Conservation (phyloP, 1,140 invertebrate species). For the Drosophila arawakana region DNA sequence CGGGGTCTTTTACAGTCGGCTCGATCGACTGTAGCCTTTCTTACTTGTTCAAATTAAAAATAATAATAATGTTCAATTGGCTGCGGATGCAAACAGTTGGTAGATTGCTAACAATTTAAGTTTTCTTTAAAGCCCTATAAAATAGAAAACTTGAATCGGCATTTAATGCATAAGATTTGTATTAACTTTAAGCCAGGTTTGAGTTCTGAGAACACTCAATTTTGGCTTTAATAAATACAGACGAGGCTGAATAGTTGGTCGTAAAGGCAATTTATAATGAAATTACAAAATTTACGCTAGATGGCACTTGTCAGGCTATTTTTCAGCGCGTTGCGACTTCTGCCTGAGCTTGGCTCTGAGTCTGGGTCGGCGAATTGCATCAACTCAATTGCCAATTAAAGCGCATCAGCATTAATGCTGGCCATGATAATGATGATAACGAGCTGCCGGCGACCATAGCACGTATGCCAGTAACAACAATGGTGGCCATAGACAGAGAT, state of each 20-base stretch:
- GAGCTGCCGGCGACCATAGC: conserved; percentile 63
- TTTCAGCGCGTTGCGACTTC: conserved; percentile 3
- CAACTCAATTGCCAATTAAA: conserved; percentile 78
- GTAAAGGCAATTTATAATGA: conserved; percentile 52
- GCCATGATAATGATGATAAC: conserved; percentile 71
- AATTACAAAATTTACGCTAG: conserved; percentile 57
- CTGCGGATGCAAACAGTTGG: too few species aligned
- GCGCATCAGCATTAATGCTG: conserved; percentile 74
- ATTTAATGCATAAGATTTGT: too few species aligned
- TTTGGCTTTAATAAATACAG: conserved; percentile 17
- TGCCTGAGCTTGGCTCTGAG: background rate
- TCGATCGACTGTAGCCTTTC: too few species aligned
- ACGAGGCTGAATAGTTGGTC: conserved; percentile 15
- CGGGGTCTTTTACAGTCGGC: too few species aligned
- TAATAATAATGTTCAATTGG: too few species aligned
- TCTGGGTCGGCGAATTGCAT: conserved; percentile 41
- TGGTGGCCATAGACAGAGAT: conserved; percentile 21
- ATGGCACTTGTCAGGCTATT: conserved; percentile 43
- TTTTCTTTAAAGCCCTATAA: too few species aligned
- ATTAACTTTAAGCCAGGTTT: background rate
- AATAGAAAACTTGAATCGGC: too few species aligned
- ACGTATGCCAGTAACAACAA: conserved; percentile 61
- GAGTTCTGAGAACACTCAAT: background rate
- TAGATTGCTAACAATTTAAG: too few species aligned
- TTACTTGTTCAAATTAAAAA: background rate